Conservation (phyloP, 2,113 vertebrate genomes). For the Vimba vimba region DNA sequence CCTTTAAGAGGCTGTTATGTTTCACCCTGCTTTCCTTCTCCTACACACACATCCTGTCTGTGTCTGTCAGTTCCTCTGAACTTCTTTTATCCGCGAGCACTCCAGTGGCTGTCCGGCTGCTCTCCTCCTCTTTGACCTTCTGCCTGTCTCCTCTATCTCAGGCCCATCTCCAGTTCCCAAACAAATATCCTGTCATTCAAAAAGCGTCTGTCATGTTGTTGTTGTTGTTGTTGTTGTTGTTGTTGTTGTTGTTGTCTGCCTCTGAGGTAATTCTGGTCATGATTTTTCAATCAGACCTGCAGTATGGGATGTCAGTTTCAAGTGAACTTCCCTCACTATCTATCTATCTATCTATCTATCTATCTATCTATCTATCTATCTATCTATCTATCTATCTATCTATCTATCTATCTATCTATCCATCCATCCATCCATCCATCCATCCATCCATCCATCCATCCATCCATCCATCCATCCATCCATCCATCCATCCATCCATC, state of each 20-base stretch:
- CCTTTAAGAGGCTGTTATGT: constrained; percentile 18
- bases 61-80: constrained; percentile 44
- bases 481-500: too few relatives aligned
- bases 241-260: background rate
- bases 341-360: background rate
- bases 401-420: too few relatives aligned
- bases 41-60: background rate
- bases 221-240: background rate
- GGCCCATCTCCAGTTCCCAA: background rate
- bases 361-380: background rate
- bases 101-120: constrained; percentile 40
- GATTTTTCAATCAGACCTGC: background rate
- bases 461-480: too few relatives aligned
- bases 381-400: too few relatives aligned
- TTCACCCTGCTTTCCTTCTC: constrained; percentile 1
- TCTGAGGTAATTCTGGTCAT: background rate
- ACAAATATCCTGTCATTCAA: background rate
- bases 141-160: constrained; percentile 20
- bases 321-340: background rate
- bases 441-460: too few relatives aligned
- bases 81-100: constrained; percentile 46
- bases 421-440: too few relatives aligned
- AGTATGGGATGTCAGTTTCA: background rate
- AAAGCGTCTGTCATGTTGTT: background rate
- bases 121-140: constrained; percentile 12